These are phyloP conservation scores for Acropternis orthonyx DNA, from an alignment of 2,797 vertebrate genomes.

Conservation along the genomic window DNA sequence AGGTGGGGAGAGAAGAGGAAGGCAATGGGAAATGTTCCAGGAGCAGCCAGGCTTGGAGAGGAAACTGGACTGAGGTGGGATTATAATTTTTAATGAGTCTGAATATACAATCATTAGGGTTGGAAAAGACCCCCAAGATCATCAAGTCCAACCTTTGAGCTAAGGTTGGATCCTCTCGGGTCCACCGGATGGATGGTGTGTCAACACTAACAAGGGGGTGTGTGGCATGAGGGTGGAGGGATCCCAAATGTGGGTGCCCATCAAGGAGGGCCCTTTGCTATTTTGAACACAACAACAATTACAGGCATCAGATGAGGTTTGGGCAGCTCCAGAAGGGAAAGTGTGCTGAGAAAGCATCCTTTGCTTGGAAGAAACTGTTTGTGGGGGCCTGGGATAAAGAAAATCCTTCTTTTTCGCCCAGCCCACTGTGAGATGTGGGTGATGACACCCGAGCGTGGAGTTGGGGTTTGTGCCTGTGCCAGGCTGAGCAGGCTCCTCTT, in stretches of 20 bases:
- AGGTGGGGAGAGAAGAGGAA: neutral
- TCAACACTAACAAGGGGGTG: too few relatives aligned
- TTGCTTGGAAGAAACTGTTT: neutral
- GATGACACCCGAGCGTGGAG: neutral
- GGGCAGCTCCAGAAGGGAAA: neutral
- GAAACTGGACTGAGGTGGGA: neutral
- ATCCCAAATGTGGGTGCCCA: neutral
- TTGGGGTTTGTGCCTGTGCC: neutral
- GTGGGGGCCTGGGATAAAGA: neutral
- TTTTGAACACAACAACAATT: fast-evolving
- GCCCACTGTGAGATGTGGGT: fast-evolving
- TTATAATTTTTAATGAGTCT: neutral
- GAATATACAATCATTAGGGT: neutral
- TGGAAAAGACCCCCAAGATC: neutral
- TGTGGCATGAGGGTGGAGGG: fast-evolving
- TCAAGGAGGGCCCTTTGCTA: neutral
- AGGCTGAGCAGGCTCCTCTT: neutral
- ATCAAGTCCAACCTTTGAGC: neutral
- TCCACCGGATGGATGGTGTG: neutral
- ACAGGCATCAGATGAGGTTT: neutral
- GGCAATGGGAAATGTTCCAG: neutral
- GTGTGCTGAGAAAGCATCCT: neutral
- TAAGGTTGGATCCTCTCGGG: neutral
- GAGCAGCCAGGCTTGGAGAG: neutral
- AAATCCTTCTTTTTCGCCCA: neutral